phyloP scores from a whole-genome alignment of 1,140 invertebrate genomes.

The Drosophila azteca region DNA sequence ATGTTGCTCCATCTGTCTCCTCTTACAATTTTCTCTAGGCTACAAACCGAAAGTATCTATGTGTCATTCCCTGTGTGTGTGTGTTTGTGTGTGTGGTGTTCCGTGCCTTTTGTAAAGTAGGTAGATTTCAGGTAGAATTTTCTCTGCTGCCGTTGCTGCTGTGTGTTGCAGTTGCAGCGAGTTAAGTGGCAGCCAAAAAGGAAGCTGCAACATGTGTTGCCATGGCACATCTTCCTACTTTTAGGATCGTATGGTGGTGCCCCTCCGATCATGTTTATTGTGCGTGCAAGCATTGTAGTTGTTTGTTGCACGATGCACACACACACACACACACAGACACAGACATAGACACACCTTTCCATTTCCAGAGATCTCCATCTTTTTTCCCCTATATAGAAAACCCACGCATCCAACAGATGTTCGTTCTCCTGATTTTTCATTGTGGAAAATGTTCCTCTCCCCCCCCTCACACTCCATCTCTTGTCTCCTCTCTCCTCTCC shows the following conservation, averaged over 20 bases:
- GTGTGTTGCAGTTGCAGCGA: constrained; percentile 56
- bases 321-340: constrained; percentile 26
- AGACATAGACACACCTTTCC: constrained; percentile 59
- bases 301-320: constrained; percentile 67
- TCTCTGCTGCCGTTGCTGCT: background rate
- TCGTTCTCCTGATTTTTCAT: constrained; percentile 64
- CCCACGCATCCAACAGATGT: constrained; percentile 62
- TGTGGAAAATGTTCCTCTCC: constrained; percentile 57
- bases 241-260: constrained; percentile 5
- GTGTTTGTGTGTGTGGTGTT: constrained; percentile 47
- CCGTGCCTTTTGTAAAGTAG: constrained; percentile 38
- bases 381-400: no score
- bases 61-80: constrained; percentile 14
- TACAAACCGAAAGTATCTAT: constrained; percentile 9
- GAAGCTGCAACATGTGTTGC: constrained; percentile 75
- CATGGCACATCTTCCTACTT: constrained; percentile 8
- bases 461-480: background rate
- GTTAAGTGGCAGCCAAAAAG: constrained; percentile 79
- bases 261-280: background rate
- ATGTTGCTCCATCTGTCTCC: background rate
- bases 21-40: constrained; percentile 51
- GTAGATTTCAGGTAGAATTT: constrained; percentile 70
- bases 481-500: background rate
- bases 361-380: constrained; percentile 7
- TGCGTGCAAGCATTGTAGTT: constrained; percentile 39